Evolutionary conservation across 2,797 vertebrate species (phyloP).

Genomic region (Eulemur mongoz): DNA sequence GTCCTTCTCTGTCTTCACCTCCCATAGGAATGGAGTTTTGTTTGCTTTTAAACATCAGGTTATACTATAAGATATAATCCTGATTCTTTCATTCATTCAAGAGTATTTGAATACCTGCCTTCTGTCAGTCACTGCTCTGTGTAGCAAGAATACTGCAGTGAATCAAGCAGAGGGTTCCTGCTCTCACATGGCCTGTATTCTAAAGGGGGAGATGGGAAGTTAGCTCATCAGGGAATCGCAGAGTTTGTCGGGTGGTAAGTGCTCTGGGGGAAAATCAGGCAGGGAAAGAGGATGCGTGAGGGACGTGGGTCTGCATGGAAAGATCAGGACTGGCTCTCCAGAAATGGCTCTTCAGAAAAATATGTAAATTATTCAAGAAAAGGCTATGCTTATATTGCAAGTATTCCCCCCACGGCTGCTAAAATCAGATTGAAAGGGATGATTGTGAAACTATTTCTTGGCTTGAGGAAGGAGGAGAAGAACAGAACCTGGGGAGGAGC

Average conservation of each 20-base stretch:
- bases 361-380: not conserved
- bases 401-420: not conserved
- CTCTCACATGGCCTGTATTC: not conserved
- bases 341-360: not conserved
- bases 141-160: not conserved
- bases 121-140: not conserved
- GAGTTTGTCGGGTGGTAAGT: not conserved
- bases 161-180: not conserved
- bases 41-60: not conserved
- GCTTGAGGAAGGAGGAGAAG: not conserved
- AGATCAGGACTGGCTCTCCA: not conserved
- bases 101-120: not conserved
- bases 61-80: not conserved
- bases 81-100: not conserved
- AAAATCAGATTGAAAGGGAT: not conserved
- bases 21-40: not conserved
- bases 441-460: not conserved
- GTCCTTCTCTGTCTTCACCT: not conserved
- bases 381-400: not conserved
- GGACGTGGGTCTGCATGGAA: not conserved
- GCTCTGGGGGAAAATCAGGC: not conserved
- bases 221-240: not conserved
- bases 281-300: not conserved
- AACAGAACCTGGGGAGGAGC: not conserved
- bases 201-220: not conserved